Evolutionary conservation across 2,113 vertebrate species (phyloP).

Genomic region (Redunca redunca): DNA sequence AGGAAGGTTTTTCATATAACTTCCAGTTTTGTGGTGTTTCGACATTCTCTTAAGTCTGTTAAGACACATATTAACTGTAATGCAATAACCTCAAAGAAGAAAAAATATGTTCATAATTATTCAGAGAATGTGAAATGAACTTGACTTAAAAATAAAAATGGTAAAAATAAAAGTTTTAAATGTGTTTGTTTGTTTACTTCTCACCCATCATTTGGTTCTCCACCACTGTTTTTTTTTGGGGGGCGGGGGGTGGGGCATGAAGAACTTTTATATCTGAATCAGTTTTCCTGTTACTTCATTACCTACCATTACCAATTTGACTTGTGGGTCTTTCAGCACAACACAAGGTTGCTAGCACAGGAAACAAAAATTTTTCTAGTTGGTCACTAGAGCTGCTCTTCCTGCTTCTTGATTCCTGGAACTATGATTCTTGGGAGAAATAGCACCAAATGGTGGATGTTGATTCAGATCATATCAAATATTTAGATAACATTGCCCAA

Average conservation of each 20-base stretch:
- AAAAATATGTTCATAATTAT: not conserved
- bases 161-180: not conserved
- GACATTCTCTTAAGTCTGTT: not conserved
- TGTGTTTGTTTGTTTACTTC: fast-evolving
- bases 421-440: not conserved
- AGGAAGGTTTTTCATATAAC: not conserved
- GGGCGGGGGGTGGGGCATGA: not conserved
- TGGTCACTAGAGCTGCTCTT: not conserved
- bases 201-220: not conserved
- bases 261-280: not conserved
- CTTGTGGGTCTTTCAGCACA: not conserved
- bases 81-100: not conserved
- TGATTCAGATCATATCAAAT: not conserved
- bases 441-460: not conserved
- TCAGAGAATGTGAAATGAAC: not conserved
- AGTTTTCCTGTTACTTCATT: not conserved
- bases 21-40: not conserved
- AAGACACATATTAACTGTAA: not conserved
- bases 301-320: not conserved
- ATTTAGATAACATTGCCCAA: not conserved
- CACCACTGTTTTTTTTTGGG: not conserved
- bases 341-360: not conserved
- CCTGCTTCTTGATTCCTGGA: not conserved
- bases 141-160: not conserved
- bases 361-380: not conserved